Conservation (phyloP, 2,888 invertebrate species). For the Yponomeuta malinellus region DNA sequence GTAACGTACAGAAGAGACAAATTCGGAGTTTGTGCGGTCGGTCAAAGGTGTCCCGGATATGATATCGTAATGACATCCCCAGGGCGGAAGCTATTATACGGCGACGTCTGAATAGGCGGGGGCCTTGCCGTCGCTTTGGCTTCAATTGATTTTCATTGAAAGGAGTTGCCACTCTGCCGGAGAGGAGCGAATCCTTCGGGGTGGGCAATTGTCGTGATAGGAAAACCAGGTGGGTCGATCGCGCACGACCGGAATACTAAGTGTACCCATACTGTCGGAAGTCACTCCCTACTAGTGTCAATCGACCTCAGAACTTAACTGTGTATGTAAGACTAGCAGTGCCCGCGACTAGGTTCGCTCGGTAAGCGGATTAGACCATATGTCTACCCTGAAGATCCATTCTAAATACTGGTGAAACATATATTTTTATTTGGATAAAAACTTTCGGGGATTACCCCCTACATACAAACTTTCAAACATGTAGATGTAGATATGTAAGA, state of each 20-base stretch:
- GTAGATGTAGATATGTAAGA: no score
- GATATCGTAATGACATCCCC: slow-evolving; percentile 37
- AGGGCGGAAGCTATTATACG: slow-evolving; percentile 62
- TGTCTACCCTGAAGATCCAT: no score
- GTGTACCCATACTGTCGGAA: slow-evolving; percentile 20
- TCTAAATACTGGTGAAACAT: no score
- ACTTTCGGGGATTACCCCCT: no score
- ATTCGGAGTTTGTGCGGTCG: slow-evolving; percentile 7
- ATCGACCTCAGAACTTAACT: no score
- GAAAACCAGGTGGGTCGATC: slow-evolving; percentile 71
- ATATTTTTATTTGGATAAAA: no score
- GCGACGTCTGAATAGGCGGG: slow-evolving; percentile 34
- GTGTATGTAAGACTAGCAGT: no score
- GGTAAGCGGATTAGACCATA: no score
- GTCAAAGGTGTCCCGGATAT: slow-evolving; percentile 21
- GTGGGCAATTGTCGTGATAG: slow-evolving; percentile 71
- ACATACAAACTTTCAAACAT: no score
- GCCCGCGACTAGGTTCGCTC: no score
- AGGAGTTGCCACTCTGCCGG: slow-evolving; percentile 63
- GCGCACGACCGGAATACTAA: slow-evolving; percentile 63
- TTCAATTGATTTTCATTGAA: slow-evolving; percentile 70
- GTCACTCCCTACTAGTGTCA: not conserved
- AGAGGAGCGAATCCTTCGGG: slow-evolving; percentile 54
- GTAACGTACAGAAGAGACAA: no score
- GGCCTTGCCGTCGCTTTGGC: slow-evolving; percentile 41